Conservation (phyloP, 2,113 vertebrate genomes). For the Menura novaehollandiae region DNA sequence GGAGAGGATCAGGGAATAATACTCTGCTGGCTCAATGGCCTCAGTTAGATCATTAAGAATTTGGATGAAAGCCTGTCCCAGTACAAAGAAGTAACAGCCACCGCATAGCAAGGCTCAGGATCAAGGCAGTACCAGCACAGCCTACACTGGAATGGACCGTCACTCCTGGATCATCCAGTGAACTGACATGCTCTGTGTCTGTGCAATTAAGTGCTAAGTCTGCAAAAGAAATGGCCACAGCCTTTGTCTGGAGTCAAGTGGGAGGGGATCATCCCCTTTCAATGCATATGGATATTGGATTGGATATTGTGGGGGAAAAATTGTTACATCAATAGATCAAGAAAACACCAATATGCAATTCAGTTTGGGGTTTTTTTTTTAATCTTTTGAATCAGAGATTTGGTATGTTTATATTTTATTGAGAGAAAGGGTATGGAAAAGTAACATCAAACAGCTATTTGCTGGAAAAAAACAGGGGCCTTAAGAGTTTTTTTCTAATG, state of each 20-base stretch:
- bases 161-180: background rate
- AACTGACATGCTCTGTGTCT: background rate
- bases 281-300: background rate
- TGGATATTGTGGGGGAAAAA: background rate
- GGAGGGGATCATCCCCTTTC: background rate
- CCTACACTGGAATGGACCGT: fast-evolving
- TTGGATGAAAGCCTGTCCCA: background rate
- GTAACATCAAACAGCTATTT: background rate
- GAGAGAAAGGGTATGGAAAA: background rate
- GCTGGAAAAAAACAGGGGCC: background rate
- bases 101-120: background rate
- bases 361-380: background rate
- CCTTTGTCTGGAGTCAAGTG: background rate
- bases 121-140: background rate
- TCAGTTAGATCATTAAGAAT: background rate
- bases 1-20: background rate
- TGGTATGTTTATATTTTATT: background rate
- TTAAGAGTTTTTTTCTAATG: background rate
- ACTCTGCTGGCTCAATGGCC: background rate
- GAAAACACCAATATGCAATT: background rate
- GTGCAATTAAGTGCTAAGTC: background rate
- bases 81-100: background rate
- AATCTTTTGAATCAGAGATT: background rate
- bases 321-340: background rate
- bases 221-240: background rate